These are phyloP conservation scores for Ptiloglossa arizonensis DNA, from an alignment of 1,140 invertebrate genomes.

Conservation along the genomic window DNA sequence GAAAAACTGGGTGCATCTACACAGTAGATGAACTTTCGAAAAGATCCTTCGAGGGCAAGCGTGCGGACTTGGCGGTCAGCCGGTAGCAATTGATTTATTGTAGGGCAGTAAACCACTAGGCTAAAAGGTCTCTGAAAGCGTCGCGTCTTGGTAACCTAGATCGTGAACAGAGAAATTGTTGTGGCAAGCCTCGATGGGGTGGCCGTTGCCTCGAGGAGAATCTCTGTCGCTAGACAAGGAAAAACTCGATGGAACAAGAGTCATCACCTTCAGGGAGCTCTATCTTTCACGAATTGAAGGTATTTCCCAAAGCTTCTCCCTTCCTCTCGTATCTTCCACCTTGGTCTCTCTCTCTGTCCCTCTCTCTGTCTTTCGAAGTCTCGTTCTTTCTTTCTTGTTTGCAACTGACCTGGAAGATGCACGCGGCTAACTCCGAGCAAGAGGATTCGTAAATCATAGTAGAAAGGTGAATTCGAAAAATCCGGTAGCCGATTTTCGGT, in stretches of 20 bases:
- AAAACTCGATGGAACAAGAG: conserved; percentile 56
- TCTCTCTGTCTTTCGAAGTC: background rate
- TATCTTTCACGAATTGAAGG: conserved; percentile 1
- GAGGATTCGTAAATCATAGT: conserved; percentile 29
- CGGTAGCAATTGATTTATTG: conserved; percentile 76
- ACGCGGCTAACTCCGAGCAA: background rate
- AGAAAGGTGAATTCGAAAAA: conserved; percentile 30
- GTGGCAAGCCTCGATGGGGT: conserved; percentile 78
- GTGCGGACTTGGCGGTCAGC: conserved; percentile 26
- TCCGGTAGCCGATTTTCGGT: conserved; percentile 46
- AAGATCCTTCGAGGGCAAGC: background rate
- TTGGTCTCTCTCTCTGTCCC: background rate
- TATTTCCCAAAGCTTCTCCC: conserved; percentile 23
- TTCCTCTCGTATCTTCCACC: background rate
- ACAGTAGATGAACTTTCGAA: conserved; percentile 30
- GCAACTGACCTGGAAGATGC: conserved; percentile 14
- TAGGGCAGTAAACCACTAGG: conserved; percentile 76
- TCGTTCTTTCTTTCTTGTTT: background rate
- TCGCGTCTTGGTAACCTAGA: conserved; percentile 77
- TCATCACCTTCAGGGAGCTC: background rate
- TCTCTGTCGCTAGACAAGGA: conserved; percentile 24
- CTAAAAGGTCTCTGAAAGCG: conserved; percentile 64
- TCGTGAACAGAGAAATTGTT: conserved; percentile 81
- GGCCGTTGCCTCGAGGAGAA: conserved; percentile 37
- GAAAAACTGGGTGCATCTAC: background rate